Base-by-base conservation (phyloP, 35 echinoderm and acorn worm species). In the Chiridota heheva region DNA sequence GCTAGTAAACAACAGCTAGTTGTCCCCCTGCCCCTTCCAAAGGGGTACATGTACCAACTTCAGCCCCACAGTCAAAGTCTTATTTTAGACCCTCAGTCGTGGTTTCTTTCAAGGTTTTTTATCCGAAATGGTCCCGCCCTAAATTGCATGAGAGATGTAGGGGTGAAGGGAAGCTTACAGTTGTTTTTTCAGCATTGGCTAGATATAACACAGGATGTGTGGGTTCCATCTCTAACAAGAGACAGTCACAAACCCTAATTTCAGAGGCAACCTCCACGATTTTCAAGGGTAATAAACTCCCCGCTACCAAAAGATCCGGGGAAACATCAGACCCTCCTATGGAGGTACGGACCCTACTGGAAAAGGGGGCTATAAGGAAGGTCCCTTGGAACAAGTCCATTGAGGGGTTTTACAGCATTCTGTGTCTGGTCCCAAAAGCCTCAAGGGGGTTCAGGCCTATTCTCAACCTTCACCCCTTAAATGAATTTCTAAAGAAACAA, bases 361-460 rank as follows among this genome's bases (percentile, higher is more conserved):
- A 40, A 34, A 71, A 71, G 44, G 29, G 67, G 2, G 67, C 67
- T n/a, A 40, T 71, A 17, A n/a, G 16, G 8, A 34, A 15, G 15
- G 29, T 71, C 16, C 4, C 32, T 41, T 40, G 7, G 27, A 40
- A 3, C 12, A n/a, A 40, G 20, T 16, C 6, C 13, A 40, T 16
- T 0, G 32, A 34, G 24, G 67, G 67, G 67, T 41, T 40, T 40
- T 58, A 58, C 55, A 47, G 40, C 33, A 58, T 35, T 1, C 5
- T 78, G 26, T 78, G 56, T 60, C 26, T 78, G 7, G 35, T 51
- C 15, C 15, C 24, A 7, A 78, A 78, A 27, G n/a, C 48, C 30
- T 58, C 73, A 33, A 53, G 49, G 18, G 73, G 51, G 4, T 78
- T 34, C 31, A 22, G 73, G 1, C 73, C 73, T 30, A 60, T 78